A percentile compares a stretch with the other conserved stretches of the same genome.
Conservation (phyloP, 2,113 vertebrate genomes). For the Mormoops blainvillei region DNA sequence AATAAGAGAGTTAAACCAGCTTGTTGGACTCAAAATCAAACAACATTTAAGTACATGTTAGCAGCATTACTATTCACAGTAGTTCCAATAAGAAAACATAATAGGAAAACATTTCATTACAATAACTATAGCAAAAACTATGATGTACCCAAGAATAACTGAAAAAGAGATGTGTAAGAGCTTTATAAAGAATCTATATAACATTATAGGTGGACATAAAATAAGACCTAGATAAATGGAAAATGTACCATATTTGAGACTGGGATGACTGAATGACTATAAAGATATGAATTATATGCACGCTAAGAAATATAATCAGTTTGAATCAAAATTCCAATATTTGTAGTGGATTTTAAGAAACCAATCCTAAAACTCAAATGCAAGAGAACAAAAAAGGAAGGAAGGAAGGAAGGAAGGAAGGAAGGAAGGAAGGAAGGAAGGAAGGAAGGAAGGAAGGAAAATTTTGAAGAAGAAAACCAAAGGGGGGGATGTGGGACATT, state of each 20-base stretch:
- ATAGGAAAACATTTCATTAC: not conserved
- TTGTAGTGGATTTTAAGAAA: not conserved
- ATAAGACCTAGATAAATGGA: not conserved
- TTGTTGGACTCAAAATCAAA: not conserved
- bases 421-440: not conserved
- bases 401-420: not conserved
- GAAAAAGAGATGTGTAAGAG: not conserved
- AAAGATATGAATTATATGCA: not conserved
- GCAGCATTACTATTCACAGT: not conserved
- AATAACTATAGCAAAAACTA: not conserved
- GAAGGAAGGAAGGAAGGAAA: not conserved
- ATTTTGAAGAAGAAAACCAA: not conserved
- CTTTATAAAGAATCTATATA: not conserved
- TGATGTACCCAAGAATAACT: not conserved
- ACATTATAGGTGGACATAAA: not conserved
- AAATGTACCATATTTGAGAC: not conserved
- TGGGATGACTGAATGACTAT: not conserved
- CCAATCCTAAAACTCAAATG: not conserved
- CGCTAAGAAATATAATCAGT: not conserved
- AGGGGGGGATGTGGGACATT: not conserved
- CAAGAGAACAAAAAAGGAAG: not conserved
- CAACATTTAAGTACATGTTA: not conserved
- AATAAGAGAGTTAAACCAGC: not conserved
- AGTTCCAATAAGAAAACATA: not conserved
- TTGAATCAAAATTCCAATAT: not conserved